Base-by-base conservation (phyloP, 2,113 vertebrate species). In the Oncorhynchus nerka region DNA sequence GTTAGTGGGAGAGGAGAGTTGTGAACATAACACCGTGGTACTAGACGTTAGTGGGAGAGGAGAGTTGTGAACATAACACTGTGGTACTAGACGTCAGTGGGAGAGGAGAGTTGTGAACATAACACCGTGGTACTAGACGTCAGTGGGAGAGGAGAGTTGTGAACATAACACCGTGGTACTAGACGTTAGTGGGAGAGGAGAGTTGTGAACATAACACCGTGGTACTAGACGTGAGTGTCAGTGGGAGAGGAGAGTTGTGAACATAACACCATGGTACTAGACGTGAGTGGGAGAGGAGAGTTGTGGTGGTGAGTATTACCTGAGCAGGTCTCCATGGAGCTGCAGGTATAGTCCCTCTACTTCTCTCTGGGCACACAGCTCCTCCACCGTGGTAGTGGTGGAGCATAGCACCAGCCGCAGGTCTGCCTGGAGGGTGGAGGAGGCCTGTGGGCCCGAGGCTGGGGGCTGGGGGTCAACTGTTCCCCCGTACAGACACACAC, bases 241-340 rank as follows among this genome's bases (percentile, higher is more conserved):
- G 30, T 4, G 30, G 30, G 30, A 32, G 30, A 32, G 30, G 30
- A 34, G 30, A 68, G 66, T 68, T 51, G 15, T 51, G 49, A 51
- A 51, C 28, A 28, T 28, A 16, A 34, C 19, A 34, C 66, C 6
- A 0, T 39, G 28, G 28, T 4, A 28, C 28, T 28, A 28, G 3
- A 28, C 3, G 64, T 30, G 13, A 30, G 64, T 30, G 65, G 11
- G 22, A 28, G 24, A 4, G 65, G 7, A 24, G 22, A 24, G 22
- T 8, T 66, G 64, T 66, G n/a, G 8, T 15, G 32, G 68, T 70
- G 45, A 39, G 34, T n/a, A 19, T 92, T 91, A 99, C 97, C 97
- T 97, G 91, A 97, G 90, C 55, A 98, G 88, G 88, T 98, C 97
- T 85, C 97, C 97, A 0, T 99, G 96, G 77, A 98, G 93, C 79